Percentiles rank a stretch among this genome's conserved stretches.
These are phyloP conservation scores for Tetragonisca angustula DNA, from an alignment of 2,888 invertebrate genomes.

Conservation along the genomic window DNA sequence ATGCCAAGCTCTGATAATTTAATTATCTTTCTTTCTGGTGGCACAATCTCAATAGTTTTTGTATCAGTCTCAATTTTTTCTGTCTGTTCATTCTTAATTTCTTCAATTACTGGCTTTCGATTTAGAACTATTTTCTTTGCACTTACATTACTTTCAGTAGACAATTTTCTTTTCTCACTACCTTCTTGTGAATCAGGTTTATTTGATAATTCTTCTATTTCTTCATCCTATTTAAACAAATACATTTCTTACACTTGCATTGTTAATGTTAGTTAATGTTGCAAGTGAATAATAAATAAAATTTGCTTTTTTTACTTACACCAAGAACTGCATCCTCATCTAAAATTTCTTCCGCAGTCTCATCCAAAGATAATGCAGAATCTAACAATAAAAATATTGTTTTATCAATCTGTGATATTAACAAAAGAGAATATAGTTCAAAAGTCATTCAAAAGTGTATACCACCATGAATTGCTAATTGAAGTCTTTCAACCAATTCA, in stretches of 20 bases:
- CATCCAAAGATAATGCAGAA: slow-evolving; percentile 84
- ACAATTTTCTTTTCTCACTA: slow-evolving; percentile 78
- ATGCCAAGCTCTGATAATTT: slow-evolving; percentile 86
- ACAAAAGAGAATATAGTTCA: background rate
- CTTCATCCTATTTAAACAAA: slow-evolving; percentile 78
- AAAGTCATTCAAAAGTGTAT: slow-evolving; percentile 47
- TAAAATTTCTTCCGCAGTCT: slow-evolving; percentile 85
- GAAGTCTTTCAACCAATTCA: slow-evolving; percentile 91
- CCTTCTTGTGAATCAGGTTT: slow-evolving; percentile 81
- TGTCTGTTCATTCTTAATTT: slow-evolving; percentile 74
- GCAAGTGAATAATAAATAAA: background rate
- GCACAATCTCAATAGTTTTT: slow-evolving; percentile 81
- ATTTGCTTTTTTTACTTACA: slow-evolving; percentile 77
- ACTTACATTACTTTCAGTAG: slow-evolving; percentile 75
- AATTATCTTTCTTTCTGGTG: slow-evolving; percentile 85
- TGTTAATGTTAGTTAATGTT: background rate
- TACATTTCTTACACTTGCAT: background rate
- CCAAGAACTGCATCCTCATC: slow-evolving; percentile 86
- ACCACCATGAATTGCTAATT: slow-evolving; percentile 86
- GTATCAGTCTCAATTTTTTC: slow-evolving; percentile 86
- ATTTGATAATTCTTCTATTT: slow-evolving; percentile 80
- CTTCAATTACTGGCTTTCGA: slow-evolving; percentile 79
- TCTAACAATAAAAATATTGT: slow-evolving; percentile 67
- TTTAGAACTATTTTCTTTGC: slow-evolving; percentile 88
- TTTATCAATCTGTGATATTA: slow-evolving; percentile 17